These are phyloP conservation scores for Rhinophrynus dorsalis DNA, from an alignment of 2,797 vertebrate genomes.

Conservation along the genomic window DNA sequence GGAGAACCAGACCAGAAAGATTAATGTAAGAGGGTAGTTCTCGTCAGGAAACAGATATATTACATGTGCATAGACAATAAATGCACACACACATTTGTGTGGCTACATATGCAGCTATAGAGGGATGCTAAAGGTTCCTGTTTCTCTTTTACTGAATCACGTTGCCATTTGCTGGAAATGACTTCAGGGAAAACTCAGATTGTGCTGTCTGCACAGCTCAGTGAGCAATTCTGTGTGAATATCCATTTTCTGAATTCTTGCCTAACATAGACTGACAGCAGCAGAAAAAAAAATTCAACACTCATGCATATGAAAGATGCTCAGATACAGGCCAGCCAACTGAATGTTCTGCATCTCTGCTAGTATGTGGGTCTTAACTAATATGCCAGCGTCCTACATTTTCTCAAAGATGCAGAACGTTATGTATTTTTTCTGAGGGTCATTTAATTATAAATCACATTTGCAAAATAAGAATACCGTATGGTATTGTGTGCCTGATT, in stretches of 20 bases:
- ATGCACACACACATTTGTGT: no score
- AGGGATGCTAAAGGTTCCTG: background rate
- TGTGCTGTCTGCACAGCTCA: conserved; percentile 43
- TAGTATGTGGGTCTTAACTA: background rate
- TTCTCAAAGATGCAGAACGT: no score
- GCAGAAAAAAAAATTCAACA: conserved; percentile 25
- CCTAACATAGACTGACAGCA: conserved; percentile 27
- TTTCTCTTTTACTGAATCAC: conserved; percentile 10
- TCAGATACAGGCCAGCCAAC: background rate
- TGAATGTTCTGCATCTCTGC: background rate
- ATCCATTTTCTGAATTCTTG: conserved; percentile 13
- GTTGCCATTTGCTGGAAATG: conserved; percentile 31
- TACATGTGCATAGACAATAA: no score
- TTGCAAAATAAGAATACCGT: no score
- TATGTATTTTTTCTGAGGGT: no score
- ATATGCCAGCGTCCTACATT: no score
- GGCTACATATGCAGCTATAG: no score
- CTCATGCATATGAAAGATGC: background rate
- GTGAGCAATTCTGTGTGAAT: conserved; percentile 11
- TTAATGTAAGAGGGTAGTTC: no score
- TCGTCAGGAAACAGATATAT: no score
- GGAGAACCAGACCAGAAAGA: no score
- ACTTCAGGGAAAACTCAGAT: conserved; percentile 14
- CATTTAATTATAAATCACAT: no score
- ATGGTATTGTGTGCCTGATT: no score